Evolutionary conservation across 2,797 vertebrate species (phyloP), one percentile per base, ranked within the genome.

Genomic region (Notolabrus celidotus): DNA sequence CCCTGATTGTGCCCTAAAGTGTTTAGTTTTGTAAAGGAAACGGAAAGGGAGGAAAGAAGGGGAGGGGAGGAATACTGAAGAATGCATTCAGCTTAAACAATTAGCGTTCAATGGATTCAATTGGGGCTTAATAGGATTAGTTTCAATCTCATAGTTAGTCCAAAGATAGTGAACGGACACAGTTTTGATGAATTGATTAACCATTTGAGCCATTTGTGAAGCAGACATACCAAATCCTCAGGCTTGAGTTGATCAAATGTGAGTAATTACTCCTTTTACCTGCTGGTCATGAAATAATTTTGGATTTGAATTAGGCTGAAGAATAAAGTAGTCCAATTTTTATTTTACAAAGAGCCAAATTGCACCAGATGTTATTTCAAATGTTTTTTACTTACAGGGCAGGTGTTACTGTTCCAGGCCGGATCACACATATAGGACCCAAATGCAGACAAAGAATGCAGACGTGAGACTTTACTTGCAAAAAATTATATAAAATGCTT

Each of bases 1-100:
- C 77, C 73, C 72, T 54, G 74, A 83, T 86, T 81, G 77, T 83
- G 64, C 82, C 70, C 74, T 47, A 56, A 45, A 64, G 61, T 59
- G 75, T 80, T 77, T 71, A 43, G 54, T 74, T 80, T 80, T 53
- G 57, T 47, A 60, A 74, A 83, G 45, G 23, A 67, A 70, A 79
- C 59, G 46, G 71, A 77, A 51, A 45, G 50, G 52, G 64, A 58
- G n/a, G 17, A 49, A 66, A 39, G 1, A 31, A 55, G n/a, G 29
- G 11, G 12, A 59, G 33, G 33, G 33, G 23, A 53, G 16, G 22
- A 45, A 20, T n/a, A 3, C 10, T 9, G 25, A 82, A 47, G 60
- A 54, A 62, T 10, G n/a, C 7, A n/a, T 41, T 43, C 6, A 52
- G 17, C 27, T 46, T 65, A 42, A 67, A 73, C 46, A 1, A 83